These are phyloP conservation scores for Blastobasis lacticolella DNA, from an alignment of 2,888 invertebrate genomes.

Conservation along the genomic window DNA sequence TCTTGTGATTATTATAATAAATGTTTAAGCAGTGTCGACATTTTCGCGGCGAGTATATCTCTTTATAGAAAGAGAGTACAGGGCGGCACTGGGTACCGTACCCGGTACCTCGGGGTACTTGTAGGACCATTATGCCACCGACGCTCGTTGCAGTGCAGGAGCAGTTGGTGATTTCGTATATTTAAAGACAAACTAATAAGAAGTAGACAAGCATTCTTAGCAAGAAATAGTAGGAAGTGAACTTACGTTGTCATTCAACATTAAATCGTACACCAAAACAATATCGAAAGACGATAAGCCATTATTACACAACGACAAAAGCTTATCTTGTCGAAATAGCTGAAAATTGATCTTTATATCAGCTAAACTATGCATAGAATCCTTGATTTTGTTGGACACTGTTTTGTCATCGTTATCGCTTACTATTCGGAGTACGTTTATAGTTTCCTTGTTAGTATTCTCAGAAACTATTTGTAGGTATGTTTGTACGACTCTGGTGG, in stretches of 20 bases:
- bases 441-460: conserved; percentile 22
- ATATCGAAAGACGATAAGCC: conserved; percentile 17
- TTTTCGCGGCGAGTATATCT: no score
- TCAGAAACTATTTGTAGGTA: conserved; percentile 30
- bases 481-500: conserved; percentile 16
- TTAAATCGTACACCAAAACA: conserved; percentile 20
- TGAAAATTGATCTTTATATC: conserved; percentile 14
- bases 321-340: conserved; percentile 11
- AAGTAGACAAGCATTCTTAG: neutral
- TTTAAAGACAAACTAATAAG: neutral
- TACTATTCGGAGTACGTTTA: conserved; percentile 22
- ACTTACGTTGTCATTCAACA: conserved; percentile 25
- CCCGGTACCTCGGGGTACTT: neutral
- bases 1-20: no score
- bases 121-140: neutral
- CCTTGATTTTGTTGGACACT: conserved; percentile 11
- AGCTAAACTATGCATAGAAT: conserved; percentile 13
- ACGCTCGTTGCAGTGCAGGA: neutral
- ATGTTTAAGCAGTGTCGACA: no score
- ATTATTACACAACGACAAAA: conserved; percentile 7
- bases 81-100: neutral
- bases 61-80: no score
- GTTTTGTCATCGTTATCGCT: conserved; percentile 10
- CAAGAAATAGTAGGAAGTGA: neutral
- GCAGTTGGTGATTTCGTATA: neutral